These are phyloP conservation scores for Chloebia gouldiae DNA, from an alignment of 2,113 vertebrate species.

Conservation along the genomic window DNA sequence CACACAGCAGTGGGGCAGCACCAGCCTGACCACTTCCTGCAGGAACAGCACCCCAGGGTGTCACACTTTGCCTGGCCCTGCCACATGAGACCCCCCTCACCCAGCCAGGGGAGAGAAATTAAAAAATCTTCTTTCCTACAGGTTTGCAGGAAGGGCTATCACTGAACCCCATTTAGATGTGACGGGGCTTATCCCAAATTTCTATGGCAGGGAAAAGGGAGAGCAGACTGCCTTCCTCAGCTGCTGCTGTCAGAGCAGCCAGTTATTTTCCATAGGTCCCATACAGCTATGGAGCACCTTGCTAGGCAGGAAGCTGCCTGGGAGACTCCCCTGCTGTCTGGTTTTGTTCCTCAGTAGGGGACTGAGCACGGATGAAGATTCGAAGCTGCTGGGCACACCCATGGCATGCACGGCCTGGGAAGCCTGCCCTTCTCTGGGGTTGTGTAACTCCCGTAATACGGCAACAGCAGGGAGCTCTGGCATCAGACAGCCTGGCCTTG, in stretches of 20 bases:
- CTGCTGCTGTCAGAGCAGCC: neutral
- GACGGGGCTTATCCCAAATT: neutral
- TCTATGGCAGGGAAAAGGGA: neutral
- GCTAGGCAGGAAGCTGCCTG: neutral
- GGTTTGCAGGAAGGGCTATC: neutral
- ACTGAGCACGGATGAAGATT: neutral
- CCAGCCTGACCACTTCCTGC: rapidly evolving
- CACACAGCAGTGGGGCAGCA: neutral
- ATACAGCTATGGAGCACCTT: neutral
- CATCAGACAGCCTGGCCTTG: neutral
- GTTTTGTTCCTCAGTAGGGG: neutral
- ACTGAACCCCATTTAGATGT: neutral
- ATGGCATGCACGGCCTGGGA: neutral
- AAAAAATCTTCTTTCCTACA: neutral
- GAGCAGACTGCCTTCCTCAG: neutral
- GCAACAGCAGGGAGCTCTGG: conserved; percentile 11
- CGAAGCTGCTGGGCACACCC: neutral
- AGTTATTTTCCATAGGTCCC: neutral
- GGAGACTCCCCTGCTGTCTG: neutral
- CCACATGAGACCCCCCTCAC: neutral
- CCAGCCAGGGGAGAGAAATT: neutral
- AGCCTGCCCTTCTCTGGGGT: neutral
- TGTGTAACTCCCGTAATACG: neutral
- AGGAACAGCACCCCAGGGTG: neutral
- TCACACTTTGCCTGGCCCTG: neutral